Base-by-base conservation (phyloP, 2,888 invertebrate species). In the Drosophila hamatofila region DNA sequence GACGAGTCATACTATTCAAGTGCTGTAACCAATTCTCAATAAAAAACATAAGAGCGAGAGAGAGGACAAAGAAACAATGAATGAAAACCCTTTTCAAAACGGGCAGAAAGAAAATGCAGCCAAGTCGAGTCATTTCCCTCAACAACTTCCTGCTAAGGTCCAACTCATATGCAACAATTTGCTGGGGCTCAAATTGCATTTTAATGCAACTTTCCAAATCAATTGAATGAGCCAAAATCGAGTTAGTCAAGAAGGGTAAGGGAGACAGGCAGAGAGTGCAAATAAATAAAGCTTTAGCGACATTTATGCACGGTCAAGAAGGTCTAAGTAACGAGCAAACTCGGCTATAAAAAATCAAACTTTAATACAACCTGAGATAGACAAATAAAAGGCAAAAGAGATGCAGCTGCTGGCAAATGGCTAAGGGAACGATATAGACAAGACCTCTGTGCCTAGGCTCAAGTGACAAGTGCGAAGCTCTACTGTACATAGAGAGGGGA, bases 151-250 rank as follows among this genome's bases (percentile, higher is more conserved):
- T 71, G 75, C 61, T 54, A 41, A 39, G n/a, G 62, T 27, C 18
- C 42, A 51, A 68, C 49, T 68, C 68, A 66, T 52, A 72, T 35
- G 61, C 72, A 67, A 61, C 56, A 73, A 67, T 74, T 74, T 74
- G 55, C 56, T 57, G 52, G 48, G 48, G 35, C 55, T 75, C 68
- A 87, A 84, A 89, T 85, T 85, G 89, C 88, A 89, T 89, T 85
- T 85, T 87, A 87, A 85, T 89, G 88, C 79, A 87, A 84, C 88
- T 89, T 89, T 85, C 89, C 70, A 89, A 85, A 89, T 89, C 89
- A 83, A 84, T 89, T 89, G 67, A 67, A 52, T 18, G 33, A 33
- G 18, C 42, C 41, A 46, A 60, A 59, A 23, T 46, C 21, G 30
- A 48, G 23, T 6, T 27, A 2, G 30, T 48, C 51, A 9, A 21